These are phyloP conservation scores for Tokudaia muenninki DNA, from an alignment of 2,797 vertebrate genomes.

Conservation along the genomic window DNA sequence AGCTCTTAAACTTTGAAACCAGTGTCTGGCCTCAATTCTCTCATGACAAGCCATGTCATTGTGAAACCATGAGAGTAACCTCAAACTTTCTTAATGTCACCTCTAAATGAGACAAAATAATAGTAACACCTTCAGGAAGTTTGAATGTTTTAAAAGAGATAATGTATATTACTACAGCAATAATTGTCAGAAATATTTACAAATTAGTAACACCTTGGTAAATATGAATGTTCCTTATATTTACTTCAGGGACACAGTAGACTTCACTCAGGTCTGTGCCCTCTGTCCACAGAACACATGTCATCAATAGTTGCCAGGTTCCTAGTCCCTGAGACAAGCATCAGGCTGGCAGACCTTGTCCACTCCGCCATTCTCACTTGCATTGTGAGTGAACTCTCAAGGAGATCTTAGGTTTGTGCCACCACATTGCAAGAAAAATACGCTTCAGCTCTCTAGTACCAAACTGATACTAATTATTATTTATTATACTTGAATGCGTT, in stretches of 20 bases:
- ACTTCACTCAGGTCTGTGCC: neutral
- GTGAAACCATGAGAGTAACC: neutral
- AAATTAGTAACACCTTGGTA: neutral
- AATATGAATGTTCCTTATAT: neutral
- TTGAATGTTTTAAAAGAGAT: neutral
- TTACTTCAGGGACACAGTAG: neutral
- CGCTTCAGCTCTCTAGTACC: neutral
- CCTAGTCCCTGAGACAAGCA: neutral
- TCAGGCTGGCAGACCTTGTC: neutral
- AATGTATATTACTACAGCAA: neutral
- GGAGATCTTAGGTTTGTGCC: neutral
- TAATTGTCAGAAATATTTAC: neutral
- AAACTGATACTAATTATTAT: neutral
- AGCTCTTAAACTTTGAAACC: neutral
- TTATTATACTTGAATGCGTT: neutral
- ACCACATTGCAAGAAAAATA: neutral
- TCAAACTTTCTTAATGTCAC: neutral
- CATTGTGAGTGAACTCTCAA: neutral
- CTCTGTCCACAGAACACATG: neutral
- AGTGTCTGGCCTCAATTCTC: neutral
- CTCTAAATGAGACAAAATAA: neutral
- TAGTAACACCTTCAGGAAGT: neutral
- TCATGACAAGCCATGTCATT: neutral
- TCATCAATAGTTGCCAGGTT: neutral
- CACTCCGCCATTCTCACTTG: too few relatives aligned